Conservation (phyloP, 2,113 vertebrate genomes). For the Bagarius yarrelli region DNA sequence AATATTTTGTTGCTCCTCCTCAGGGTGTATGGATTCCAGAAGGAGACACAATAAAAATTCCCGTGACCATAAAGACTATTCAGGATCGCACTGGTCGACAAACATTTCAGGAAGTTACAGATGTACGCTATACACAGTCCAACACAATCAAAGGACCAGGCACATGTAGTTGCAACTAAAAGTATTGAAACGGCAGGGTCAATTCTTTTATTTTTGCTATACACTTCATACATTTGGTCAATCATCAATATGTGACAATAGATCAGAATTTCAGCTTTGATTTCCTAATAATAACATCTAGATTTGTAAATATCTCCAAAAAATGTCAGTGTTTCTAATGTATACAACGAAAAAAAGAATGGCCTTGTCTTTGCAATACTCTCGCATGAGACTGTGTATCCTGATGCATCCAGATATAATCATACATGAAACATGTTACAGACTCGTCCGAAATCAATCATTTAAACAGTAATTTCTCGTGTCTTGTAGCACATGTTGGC, state of each 20-base stretch:
- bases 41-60: constrained; percentile 89
- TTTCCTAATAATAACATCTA: background rate
- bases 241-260: background rate
- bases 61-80: constrained; percentile 90
- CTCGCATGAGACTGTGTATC: background rate
- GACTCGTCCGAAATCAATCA: background rate
- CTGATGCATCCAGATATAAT: background rate
- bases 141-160: background rate
- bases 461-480: background rate
- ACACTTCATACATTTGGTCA: background rate
- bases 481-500: constrained; percentile 81
- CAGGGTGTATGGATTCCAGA: constrained; percentile 92
- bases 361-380: background rate
- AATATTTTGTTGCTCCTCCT: constrained; percentile 19
- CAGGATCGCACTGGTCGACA: constrained; percentile 81
- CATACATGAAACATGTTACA: background rate
- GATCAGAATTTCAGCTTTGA: background rate
- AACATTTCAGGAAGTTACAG: constrained; percentile 80
- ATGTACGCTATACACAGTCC: constrained; percentile 70
- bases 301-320: background rate
- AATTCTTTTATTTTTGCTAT: background rate
- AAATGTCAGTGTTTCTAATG: background rate
- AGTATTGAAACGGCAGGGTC: background rate
- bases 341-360: background rate
- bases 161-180: background rate